Conservation (phyloP, 2,797 vertebrate genomes). For the Calcarius lapponicus region DNA sequence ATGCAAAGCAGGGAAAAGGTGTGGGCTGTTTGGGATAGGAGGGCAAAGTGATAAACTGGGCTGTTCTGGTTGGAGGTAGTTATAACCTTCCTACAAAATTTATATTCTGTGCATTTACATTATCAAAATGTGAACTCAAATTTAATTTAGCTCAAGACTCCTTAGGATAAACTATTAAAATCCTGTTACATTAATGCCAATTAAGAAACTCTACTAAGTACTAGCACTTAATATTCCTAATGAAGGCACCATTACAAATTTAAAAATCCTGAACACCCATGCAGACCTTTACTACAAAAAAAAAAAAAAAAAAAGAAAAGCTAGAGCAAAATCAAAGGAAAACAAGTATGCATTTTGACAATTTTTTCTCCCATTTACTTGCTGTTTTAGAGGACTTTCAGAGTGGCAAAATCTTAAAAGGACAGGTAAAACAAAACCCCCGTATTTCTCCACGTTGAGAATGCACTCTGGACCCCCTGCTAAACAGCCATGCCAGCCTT, state of each 20-base stretch:
- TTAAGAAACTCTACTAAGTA: neutral
- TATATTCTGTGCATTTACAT: neutral
- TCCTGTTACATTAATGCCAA: neutral
- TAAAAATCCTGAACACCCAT: fast-evolving
- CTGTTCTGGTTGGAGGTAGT: neutral
- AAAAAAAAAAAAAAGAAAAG: neutral
- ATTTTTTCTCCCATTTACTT: neutral
- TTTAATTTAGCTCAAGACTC: neutral
- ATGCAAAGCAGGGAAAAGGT: neutral
- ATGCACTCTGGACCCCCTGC: neutral
- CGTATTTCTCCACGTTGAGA: neutral
- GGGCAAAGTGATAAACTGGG: neutral
- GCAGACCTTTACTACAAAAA: neutral
- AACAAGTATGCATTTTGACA: neutral
- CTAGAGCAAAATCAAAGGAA: neutral
- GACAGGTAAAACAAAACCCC: neutral
- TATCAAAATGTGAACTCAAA: neutral
- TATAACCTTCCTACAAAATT: neutral
- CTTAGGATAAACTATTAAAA: neutral
- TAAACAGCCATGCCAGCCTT: neutral
- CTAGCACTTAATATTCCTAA: neutral
- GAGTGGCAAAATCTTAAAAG: neutral
- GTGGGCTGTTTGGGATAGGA: neutral
- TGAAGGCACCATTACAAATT: neutral
- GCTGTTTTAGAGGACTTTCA: neutral